Conservation (phyloP, 1,140 invertebrate genomes). For the Drosophila gunungcola region DNA sequence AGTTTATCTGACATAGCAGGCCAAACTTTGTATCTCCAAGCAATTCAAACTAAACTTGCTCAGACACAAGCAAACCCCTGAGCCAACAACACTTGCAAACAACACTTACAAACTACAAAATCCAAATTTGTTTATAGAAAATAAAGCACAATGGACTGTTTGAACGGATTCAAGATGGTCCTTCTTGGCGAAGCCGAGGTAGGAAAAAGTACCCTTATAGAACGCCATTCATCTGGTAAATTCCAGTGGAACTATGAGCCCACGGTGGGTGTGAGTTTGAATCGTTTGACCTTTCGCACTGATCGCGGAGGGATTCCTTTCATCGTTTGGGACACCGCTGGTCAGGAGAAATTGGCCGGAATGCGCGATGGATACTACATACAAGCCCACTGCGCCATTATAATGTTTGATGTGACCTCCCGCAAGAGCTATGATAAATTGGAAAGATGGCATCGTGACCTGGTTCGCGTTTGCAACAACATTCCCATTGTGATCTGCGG, state of each 20-base stretch:
- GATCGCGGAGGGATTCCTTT: not conserved
- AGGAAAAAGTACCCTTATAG: not conserved
- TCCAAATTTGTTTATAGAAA: not conserved
- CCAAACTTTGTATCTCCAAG: not conserved
- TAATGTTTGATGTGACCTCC: not conserved
- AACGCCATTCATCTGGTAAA: not conserved
- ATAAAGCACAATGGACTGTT: not conserved
- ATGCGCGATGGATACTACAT: conserved; percentile 1
- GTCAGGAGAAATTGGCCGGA: not conserved
- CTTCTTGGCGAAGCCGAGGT: not conserved
- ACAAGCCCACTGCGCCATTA: not conserved
- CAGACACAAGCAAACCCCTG: not conserved
- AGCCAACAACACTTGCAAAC: not conserved
- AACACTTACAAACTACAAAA: not conserved
- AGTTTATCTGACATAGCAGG: not conserved
- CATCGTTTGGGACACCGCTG: not conserved
- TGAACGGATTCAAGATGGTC: not conserved
- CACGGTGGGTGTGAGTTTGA: not conserved
- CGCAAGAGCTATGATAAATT: not conserved
- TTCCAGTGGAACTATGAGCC: not conserved
- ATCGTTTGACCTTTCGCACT: not conserved
- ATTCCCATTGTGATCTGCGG: not conserved
- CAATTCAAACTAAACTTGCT: not conserved
- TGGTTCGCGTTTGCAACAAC: not conserved
- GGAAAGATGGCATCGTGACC: not conserved